A percentile compares a stretch with the other conserved stretches of the same genome.
These are phyloP conservation scores for Cervus canadensis DNA, from an alignment of 2,113 vertebrate species.

Conservation along the genomic window DNA sequence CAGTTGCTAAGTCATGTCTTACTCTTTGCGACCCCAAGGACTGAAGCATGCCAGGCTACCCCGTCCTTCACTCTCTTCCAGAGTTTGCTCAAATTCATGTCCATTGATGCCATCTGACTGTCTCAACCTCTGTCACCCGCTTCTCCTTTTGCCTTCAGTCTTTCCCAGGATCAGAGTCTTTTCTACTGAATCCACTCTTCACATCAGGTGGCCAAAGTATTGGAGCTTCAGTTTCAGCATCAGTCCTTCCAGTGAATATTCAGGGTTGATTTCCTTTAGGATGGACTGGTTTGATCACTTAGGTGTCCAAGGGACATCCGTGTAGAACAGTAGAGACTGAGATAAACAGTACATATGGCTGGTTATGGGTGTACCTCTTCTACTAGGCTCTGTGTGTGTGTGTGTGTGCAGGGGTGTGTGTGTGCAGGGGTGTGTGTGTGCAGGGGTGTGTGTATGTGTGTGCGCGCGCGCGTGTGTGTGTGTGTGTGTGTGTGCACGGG, in stretches of 20 bases:
- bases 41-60: not conserved
- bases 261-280: not conserved
- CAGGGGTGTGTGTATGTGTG: too few relatives aligned
- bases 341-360: not conserved
- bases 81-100: not conserved
- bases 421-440: too few relatives aligned
- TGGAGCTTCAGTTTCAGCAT: not conserved
- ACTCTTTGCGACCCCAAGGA: not conserved
- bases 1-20: not conserved
- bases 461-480: not conserved
- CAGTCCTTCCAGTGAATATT: not conserved
- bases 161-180: not conserved
- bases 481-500: too few relatives aligned
- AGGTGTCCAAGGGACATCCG: not conserved
- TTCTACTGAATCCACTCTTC: not conserved
- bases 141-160: not conserved
- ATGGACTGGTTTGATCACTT: not conserved
- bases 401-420: too few relatives aligned
- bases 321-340: not conserved
- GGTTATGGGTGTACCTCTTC: too few relatives aligned
- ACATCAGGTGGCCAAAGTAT: not conserved
- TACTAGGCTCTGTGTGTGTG: not conserved
- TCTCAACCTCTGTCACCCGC: accelerated
- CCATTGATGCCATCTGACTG: not conserved
- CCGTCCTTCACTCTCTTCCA: not conserved